Conservation (phyloP, 2,888 invertebrate genomes). For the Dascillus cervinus region DNA sequence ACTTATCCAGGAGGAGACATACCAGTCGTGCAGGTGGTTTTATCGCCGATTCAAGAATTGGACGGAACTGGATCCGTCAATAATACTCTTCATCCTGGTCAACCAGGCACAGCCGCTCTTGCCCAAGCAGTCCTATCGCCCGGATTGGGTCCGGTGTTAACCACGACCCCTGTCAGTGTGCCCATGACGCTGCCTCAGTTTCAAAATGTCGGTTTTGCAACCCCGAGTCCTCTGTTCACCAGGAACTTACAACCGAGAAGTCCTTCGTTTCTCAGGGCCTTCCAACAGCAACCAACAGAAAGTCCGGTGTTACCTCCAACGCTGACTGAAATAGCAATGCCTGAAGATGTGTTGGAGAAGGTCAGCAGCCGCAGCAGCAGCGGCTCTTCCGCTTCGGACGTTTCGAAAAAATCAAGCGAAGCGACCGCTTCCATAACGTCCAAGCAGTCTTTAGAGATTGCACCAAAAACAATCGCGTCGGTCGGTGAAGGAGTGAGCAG, state of each 20-base stretch:
- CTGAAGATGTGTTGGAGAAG: constrained; percentile 17
- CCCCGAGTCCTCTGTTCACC: constrained; percentile 42
- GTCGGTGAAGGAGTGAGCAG: constrained; percentile 24
- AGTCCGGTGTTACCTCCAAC: constrained; percentile 8
- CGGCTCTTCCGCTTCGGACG: constrained; percentile 35
- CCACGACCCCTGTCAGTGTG: constrained; percentile 44
- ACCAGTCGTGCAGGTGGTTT: constrained; percentile 67
- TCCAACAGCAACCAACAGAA: constrained; percentile 10
- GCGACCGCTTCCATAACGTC: constrained; percentile 21
- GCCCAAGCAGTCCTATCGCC: constrained; percentile 72
- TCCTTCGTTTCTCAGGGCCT: constrained; percentile 25
- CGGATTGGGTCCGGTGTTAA: constrained; percentile 44
- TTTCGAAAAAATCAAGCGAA: constrained; percentile 21
- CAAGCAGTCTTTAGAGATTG: neutral
- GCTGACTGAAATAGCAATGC: constrained; percentile 16
- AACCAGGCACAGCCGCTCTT: constrained; percentile 67
- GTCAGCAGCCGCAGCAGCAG: constrained; percentile 35
- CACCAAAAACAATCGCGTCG: constrained; percentile 25
- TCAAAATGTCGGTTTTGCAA: constrained; percentile 45
- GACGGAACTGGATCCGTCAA: constrained; percentile 66
- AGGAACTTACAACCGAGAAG: constrained; percentile 24
- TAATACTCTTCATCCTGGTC: constrained; percentile 62
- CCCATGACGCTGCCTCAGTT: constrained; percentile 57
- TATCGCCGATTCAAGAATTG: constrained; percentile 79
- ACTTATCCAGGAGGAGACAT: constrained; percentile 48